A percentile compares a stretch with the other conserved stretches of the same genome.
Conservation (phyloP, 2,888 invertebrate genomes). For the Leptodirus hochenwartii region DNA sequence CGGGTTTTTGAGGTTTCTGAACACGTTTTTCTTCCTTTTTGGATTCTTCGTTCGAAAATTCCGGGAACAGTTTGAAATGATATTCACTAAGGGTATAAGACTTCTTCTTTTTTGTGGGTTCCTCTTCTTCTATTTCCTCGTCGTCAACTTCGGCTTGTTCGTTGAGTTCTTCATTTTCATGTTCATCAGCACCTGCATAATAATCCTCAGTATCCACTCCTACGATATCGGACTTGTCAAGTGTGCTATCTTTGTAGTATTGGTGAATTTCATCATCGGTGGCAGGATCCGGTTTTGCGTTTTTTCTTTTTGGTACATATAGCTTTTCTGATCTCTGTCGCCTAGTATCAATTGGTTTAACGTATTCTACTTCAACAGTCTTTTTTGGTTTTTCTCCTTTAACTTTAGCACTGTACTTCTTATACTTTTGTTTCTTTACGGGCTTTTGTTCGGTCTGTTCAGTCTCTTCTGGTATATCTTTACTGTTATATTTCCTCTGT, state of each 20-base stretch:
- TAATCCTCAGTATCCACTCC: no score
- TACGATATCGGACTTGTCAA: no score
- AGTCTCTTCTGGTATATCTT: constrained; percentile 27
- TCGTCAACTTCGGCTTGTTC: no score
- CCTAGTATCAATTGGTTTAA: constrained; percentile 10
- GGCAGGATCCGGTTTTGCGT: no score
- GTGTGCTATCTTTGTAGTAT: no score
- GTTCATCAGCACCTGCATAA: constrained; percentile 7
- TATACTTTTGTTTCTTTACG: no score
- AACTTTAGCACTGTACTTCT: constrained; percentile 12
- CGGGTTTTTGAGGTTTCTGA: constrained; percentile 28
- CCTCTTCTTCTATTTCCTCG: constrained; percentile 2
- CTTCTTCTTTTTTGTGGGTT: neutral
- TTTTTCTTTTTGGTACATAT: no score
- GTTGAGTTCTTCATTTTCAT: no score
- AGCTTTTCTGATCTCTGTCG: constrained; percentile 7
- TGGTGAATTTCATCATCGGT: no score
- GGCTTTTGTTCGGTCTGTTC: constrained; percentile 10
- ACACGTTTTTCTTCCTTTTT: constrained; percentile 13
- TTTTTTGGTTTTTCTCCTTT: constrained; percentile 14
- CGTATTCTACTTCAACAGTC: constrained; percentile 27
- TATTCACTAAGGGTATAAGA: constrained; percentile 31
- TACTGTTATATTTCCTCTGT: constrained; percentile 41
- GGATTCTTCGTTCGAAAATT: constrained; percentile 19
- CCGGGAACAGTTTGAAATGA: constrained; percentile 28